phyloP scores from a whole-genome alignment of 92 coral and sea anemone species.

The Pocillopora meandrina region DNA sequence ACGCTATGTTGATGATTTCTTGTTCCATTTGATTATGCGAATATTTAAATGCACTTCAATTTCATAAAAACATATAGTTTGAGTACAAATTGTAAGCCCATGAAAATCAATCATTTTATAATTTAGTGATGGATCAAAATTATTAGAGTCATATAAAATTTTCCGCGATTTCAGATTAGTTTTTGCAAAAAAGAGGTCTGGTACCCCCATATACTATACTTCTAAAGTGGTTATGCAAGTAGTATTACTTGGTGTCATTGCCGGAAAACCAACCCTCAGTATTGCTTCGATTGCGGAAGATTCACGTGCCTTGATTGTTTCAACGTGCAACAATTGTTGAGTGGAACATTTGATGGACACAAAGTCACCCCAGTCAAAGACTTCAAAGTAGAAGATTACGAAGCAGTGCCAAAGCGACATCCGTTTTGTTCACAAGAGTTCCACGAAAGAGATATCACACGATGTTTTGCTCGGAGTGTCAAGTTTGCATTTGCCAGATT shows the following conservation, averaged over 20 bases:
- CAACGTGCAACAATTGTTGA: conserved; percentile 26
- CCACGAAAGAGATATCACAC: conserved; percentile 20
- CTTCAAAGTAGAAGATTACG: conserved; percentile 21
- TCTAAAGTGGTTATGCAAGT: conserved; percentile 10
- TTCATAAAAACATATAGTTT: no score
- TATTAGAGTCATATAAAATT: no score
- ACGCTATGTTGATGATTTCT: no score
- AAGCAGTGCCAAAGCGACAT: conserved; percentile 1
- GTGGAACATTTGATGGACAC: conserved; percentile 7
- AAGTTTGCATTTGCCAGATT: no score
- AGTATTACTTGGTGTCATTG: background rate
- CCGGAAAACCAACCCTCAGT: conserved; percentile 12
- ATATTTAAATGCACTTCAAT: no score
- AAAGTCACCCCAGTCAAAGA: conserved; percentile 17
- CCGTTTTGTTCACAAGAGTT: conserved; percentile 17
- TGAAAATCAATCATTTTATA: no score
- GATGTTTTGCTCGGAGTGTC: conserved; percentile 5
- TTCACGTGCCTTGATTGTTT: conserved; percentile 31
- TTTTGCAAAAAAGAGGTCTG: no score
- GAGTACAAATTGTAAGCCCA: no score
- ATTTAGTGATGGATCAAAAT: no score
- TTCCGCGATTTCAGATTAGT: no score
- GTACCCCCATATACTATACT: no score
- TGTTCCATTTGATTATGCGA: no score
- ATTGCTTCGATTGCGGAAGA: conserved; percentile 41